Evolutionary conservation across 2,113 vertebrate genomes (phyloP).

Genomic region (Cyprinodon brontotheroides): DNA sequence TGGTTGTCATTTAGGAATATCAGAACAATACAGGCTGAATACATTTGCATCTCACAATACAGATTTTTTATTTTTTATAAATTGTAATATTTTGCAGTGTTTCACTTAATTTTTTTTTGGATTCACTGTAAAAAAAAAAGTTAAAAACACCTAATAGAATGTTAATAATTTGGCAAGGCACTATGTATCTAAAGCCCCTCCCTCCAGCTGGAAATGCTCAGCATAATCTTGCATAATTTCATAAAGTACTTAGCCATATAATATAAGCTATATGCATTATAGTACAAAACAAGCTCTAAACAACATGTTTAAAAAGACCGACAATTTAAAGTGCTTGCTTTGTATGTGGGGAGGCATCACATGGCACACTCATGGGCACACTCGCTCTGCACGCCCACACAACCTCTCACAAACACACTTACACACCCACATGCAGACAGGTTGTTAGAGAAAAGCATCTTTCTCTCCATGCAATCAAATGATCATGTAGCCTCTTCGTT

Average conservation of each 20-base stretch:
- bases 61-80: background rate
- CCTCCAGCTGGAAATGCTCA: conserved; percentile 8
- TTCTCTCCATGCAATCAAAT: conserved; percentile 24
- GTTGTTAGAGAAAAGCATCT: conserved; percentile 8
- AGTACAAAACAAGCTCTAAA: background rate
- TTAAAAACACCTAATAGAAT: background rate
- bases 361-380: background rate
- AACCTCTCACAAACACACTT: conserved; percentile 17
- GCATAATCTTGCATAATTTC: conserved; percentile 11
- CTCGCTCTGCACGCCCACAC: conserved; percentile 8
- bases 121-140: too few relatives aligned
- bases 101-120: background rate
- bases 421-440: conserved; percentile 11
- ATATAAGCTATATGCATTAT: background rate
- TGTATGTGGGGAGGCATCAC: background rate
- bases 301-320: background rate
- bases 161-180: background rate
- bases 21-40: background rate
- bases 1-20: background rate
- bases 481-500: conserved; percentile 5
- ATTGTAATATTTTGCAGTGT: background rate
- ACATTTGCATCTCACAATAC: background rate
- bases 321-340: background rate
- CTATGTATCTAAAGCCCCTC: background rate
- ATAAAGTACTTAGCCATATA: background rate